phyloP scores from a whole-genome alignment of 2,113 vertebrate genomes.

The Loxodonta africana region DNA sequence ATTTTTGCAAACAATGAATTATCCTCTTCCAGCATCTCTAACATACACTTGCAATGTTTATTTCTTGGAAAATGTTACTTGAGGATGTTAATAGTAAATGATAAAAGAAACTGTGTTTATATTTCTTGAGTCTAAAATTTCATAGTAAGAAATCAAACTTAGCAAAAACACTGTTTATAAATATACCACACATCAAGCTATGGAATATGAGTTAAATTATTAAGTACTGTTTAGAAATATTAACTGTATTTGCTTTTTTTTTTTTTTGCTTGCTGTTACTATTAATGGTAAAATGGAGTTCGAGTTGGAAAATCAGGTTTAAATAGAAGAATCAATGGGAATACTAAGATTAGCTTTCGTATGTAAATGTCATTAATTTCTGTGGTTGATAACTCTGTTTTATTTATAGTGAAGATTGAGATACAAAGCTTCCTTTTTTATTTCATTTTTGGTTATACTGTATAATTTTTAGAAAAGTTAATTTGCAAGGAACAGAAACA shows the following conservation, averaged over 20 bases:
- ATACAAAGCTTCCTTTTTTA: background rate
- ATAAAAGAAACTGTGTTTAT: background rate
- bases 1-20: slow-evolving; percentile 16
- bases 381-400: slow-evolving; percentile 31
- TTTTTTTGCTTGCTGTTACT: background rate
- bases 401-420: background rate
- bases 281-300: slow-evolving; percentile 8
- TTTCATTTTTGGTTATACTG: slow-evolving; percentile 1
- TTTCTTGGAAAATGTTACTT: slow-evolving; percentile 38
- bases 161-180: slow-evolving; percentile 16
- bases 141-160: background rate
- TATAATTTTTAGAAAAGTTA: background rate
- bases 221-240: slow-evolving; percentile 25
- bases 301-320: slow-evolving; percentile 23
- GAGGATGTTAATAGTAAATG: background rate
- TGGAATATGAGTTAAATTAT: slow-evolving; percentile 19
- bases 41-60: background rate
- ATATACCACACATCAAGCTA: background rate
- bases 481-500: slow-evolving; percentile 50
- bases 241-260: background rate
- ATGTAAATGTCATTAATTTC: slow-evolving; percentile 16
- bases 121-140: background rate
- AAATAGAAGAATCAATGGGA: background rate
- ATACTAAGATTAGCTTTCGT: background rate
- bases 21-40: slow-evolving; percentile 5